Evolutionary conservation across 2,888 invertebrate species (phyloP).

Genomic region (Eubasilissa splendida): DNA sequence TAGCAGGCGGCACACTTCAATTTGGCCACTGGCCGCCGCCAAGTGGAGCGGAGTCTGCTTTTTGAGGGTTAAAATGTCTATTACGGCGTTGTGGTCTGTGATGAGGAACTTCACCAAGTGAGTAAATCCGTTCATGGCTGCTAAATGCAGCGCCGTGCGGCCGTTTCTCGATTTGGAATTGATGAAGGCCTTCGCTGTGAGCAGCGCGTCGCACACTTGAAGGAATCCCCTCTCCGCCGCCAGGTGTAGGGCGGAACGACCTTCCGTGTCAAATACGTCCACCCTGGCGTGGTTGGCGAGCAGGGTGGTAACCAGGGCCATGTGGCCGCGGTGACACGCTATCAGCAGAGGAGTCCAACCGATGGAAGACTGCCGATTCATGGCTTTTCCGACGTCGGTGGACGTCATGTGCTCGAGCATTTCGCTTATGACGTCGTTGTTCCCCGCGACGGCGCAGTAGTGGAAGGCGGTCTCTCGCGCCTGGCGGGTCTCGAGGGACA

Average conservation of each 20-base stretch:
- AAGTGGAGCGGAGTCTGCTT: slow-evolving; percentile 98
- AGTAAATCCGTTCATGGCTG: slow-evolving; percentile 96
- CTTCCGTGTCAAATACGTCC: slow-evolving; percentile 98
- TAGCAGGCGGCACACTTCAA: slow-evolving; percentile 93
- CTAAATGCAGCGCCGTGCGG: slow-evolving; percentile 95
- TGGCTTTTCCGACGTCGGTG: slow-evolving; percentile 91
- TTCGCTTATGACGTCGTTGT: slow-evolving; percentile 94
- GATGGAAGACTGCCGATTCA: slow-evolving; percentile 94
- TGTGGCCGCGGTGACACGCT: slow-evolving; percentile 96
- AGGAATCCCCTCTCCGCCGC: slow-evolving; percentile 96
- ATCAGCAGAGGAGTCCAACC: slow-evolving; percentile 98
- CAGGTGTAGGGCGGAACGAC: slow-evolving; percentile 94
- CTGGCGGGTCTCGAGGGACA: slow-evolving; percentile 86
- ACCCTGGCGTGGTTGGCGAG: slow-evolving; percentile 96
- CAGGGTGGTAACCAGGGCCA: slow-evolving; percentile 92
- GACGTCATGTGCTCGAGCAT: slow-evolving; percentile 94
- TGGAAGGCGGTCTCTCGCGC: slow-evolving; percentile 96
- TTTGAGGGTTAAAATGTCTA: slow-evolving; percentile 94
- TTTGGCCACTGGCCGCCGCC: slow-evolving; percentile 96
- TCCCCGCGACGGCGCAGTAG: slow-evolving; percentile 94
- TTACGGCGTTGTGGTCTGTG: slow-evolving; percentile 94
- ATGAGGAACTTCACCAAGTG: slow-evolving; percentile 93
- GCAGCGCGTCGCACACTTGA: slow-evolving; percentile 89
- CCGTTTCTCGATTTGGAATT: slow-evolving; percentile 98
- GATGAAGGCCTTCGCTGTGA: slow-evolving; percentile 98